phyloP scores from a whole-genome alignment of 2,888 invertebrate species.

The Apodemia hepburni region DNA sequence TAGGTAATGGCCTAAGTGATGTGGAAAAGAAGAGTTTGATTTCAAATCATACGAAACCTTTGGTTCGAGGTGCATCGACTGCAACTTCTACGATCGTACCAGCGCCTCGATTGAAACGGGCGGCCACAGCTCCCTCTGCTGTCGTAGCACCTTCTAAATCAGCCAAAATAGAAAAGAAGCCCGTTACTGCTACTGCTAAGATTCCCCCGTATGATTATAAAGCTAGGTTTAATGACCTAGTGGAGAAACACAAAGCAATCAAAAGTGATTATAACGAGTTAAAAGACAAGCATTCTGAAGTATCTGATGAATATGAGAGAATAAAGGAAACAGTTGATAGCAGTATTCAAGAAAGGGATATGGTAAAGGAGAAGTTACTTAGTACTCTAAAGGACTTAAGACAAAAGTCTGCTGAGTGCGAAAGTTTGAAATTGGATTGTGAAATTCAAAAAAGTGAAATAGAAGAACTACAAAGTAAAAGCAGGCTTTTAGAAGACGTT shows the following conservation, averaged over 20 bases:
- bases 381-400: constrained; percentile 55
- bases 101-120: constrained; percentile 55
- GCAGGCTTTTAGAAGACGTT: constrained; percentile 61
- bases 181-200: constrained; percentile 68
- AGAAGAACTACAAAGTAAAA: constrained; percentile 62
- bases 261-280: constrained; percentile 74
- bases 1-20: constrained; percentile 59
- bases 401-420: constrained; percentile 53
- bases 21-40: constrained; percentile 60
- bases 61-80: constrained; percentile 36
- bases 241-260: constrained; percentile 79
- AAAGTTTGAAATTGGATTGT: constrained; percentile 61
- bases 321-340: constrained; percentile 57
- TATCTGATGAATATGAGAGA: constrained; percentile 75
- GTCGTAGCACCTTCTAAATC: constrained; percentile 47
- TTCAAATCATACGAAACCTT: constrained; percentile 62
- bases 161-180: constrained; percentile 60
- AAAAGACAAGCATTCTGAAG: constrained; percentile 72
- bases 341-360: constrained; percentile 51
- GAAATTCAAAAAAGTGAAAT: constrained; percentile 65
- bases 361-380: constrained; percentile 58
- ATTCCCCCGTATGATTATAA: constrained; percentile 83
- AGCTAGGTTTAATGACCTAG: constrained; percentile 81
- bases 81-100: constrained; percentile 35
- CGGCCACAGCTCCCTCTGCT: constrained; percentile 55